phyloP scores from a whole-genome alignment of 1,140 invertebrate species.

The Saxidomus purpurata region DNA sequence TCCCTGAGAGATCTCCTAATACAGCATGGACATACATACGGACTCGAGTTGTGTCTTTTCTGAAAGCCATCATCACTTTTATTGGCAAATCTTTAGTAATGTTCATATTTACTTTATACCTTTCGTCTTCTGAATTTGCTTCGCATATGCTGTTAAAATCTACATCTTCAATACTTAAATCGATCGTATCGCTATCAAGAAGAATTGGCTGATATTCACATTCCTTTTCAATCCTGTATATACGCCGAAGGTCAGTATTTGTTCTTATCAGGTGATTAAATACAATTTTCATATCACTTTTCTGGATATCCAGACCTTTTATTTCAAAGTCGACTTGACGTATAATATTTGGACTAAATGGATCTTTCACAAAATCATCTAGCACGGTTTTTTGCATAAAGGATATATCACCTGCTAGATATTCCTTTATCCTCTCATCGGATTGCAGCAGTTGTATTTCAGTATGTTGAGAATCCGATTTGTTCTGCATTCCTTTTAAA shows the following conservation, averaged over 20 bases:
- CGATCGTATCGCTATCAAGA: neutral
- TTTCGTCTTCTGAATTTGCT: neutral
- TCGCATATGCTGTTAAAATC: neutral
- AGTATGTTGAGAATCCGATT: too few species aligned
- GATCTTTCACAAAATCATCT: neutral
- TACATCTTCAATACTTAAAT: neutral
- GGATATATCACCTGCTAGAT: neutral
- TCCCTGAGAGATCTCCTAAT: neutral
- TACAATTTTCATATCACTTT: neutral
- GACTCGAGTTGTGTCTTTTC: neutral
- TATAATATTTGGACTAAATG: neutral
- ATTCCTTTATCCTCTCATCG: neutral
- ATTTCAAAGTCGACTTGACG: conserved; percentile 12
- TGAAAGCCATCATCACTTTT: neutral
- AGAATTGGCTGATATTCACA: neutral
- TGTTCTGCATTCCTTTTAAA: neutral
- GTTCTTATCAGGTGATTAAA: neutral
- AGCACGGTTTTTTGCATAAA: neutral
- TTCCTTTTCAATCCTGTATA: neutral
- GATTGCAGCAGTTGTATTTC: neutral
- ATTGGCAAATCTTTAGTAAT: conserved; percentile 4
- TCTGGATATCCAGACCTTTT: neutral
- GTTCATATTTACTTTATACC: neutral
- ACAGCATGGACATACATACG: neutral
- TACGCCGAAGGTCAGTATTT: neutral